phyloP scores from a whole-genome alignment of 2,888 invertebrate genomes.

The Mimachlamys varia region DNA sequence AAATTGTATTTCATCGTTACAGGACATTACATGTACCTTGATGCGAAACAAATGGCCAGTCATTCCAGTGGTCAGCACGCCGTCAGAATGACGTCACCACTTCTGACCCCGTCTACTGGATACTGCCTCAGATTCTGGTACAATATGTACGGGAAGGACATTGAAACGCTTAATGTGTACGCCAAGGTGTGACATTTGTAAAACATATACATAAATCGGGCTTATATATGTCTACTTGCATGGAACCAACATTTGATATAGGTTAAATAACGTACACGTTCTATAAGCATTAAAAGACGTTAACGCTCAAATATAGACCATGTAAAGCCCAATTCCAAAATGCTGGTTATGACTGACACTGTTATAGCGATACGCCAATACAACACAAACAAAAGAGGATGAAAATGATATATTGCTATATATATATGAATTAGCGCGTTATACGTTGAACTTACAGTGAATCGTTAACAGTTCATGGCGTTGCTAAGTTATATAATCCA shows the following conservation, averaged over 20 bases:
- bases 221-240: neutral
- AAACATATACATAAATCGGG: neutral
- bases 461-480: too few species aligned
- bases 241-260: neutral
- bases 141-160: constrained; percentile 64
- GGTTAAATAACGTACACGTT: too few species aligned
- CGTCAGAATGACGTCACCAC: constrained; percentile 57
- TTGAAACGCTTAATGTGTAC: constrained; percentile 60
- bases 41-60: constrained; percentile 48
- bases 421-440: too few species aligned
- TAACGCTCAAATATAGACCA: too few species aligned
- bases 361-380: too few species aligned
- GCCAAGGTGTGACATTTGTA: constrained; percentile 57
- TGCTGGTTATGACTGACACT: too few species aligned
- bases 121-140: constrained; percentile 71
- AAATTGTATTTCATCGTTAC: neutral
- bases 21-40: constrained; percentile 65
- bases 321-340: too few species aligned
- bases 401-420: too few species aligned
- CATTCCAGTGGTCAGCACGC: constrained; percentile 36
- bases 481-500: too few species aligned
- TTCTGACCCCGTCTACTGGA: constrained; percentile 55
- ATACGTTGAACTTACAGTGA: too few species aligned
- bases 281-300: too few species aligned
- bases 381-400: too few species aligned